phyloP scores from a whole-genome alignment of 2,888 invertebrate species.

The Ctenicera cuprea region DNA sequence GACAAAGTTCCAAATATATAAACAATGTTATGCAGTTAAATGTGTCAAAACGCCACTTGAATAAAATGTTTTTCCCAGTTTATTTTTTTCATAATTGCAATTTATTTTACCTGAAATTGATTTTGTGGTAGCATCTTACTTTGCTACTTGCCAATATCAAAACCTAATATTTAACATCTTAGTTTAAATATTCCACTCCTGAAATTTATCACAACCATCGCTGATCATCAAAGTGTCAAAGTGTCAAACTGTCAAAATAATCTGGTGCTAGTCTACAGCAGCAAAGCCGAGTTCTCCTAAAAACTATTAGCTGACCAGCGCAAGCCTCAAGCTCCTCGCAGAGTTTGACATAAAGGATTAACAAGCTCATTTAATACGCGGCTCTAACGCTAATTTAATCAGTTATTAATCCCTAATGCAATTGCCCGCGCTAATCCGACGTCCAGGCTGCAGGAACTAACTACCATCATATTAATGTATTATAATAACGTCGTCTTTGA shows the following conservation, averaged over 20 bases:
- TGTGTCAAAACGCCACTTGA: too few relatives aligned
- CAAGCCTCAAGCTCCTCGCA: conserved; percentile 25
- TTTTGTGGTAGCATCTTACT: too few relatives aligned
- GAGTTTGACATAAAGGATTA: conserved; percentile 42
- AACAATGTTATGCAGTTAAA: too few relatives aligned
- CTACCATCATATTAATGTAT: conserved; percentile 1
- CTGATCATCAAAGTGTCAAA: not conserved
- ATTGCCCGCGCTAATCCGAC: conserved; percentile 17
- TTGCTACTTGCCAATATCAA: too few relatives aligned
- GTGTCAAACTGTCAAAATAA: conserved; percentile 21
- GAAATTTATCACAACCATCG: conserved; percentile 1
- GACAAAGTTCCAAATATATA: too few relatives aligned
- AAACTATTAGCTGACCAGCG: conserved; percentile 28
- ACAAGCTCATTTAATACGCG: conserved; percentile 37
- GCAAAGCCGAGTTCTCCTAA: conserved; percentile 3
- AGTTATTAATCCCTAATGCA: conserved; percentile 45
- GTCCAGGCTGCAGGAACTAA: conserved; percentile 10
- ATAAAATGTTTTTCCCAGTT: too few relatives aligned
- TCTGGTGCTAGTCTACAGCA: conserved; percentile 13
- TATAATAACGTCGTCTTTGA: not conserved
- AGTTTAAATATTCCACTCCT: not conserved
- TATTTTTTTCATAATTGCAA: too few relatives aligned
- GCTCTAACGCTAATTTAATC: conserved; percentile 38
- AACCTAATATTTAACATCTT: too few relatives aligned
- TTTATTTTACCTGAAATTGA: too few relatives aligned